Evolutionary conservation across 2,113 vertebrate species (phyloP), one percentile per base, ranked within the genome.

Genomic region (Arvicanthis niloticus): DNA sequence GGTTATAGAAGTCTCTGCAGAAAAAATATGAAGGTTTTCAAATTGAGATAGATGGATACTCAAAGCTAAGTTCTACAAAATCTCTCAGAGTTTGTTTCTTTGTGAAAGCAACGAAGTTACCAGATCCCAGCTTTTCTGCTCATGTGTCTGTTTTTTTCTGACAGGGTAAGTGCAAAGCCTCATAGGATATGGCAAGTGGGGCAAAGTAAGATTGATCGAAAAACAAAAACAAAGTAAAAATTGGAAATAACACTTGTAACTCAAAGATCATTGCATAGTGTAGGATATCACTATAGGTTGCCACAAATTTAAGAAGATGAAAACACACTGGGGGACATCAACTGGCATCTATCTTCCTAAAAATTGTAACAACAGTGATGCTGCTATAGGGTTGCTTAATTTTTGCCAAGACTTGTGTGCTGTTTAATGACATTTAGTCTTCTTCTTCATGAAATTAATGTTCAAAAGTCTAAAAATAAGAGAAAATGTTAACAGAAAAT

Each of bases 41-140:
- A 94, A 92, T 65, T 94, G 19, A 96, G 67, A 58, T 45, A 92
- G 22, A 92, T 58, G 10, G 67, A 29, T 19, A 88, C 42, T 95
- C 67, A 92, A 85, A 94, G 42, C 12, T 48, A 87, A 58, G 1
- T 65, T 94, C 34, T 81, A 65, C 1, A 91, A 86, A 88, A 65
- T 17, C 6, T 67, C 37, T 78, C 24, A 60, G 56, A 84, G 29
- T 68, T 90, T 29, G 56, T n/a, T 90, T 72, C 22, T 6, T 82
- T 81, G 16, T 68, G 58, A 91, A 82, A 92, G 75, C 84, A 92
- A 78, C 80, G 9, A 78, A 85, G 88, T 26, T 51, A 77, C 42
- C 26, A 77, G 13, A 31, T 48, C 26, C 26, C 75, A 77, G 26
- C 12, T 31, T 15, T 77, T 77, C 75, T 76, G 75, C 31, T 77